Evolutionary conservation across 1,140 invertebrate species (phyloP).

Genomic region (Stegodyphus mimosarum): DNA sequence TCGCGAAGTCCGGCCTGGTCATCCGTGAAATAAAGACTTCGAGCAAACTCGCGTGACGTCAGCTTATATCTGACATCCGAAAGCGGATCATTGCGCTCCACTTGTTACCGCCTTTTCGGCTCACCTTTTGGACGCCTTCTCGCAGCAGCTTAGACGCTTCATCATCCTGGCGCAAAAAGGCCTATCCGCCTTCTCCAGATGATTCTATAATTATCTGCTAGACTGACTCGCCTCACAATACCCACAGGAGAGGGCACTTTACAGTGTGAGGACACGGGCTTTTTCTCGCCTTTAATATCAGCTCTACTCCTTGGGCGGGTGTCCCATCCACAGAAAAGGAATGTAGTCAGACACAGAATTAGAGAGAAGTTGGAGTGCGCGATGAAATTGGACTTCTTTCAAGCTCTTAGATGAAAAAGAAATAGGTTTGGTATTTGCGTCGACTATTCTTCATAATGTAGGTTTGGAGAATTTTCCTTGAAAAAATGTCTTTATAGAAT

Average conservation of each 20-base stretch:
- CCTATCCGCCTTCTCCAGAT: conserved; percentile 31
- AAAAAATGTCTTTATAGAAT: no score
- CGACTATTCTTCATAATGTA: no score
- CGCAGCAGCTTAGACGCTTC: conserved; percentile 41
- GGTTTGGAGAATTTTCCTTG: no score
- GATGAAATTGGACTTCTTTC: conserved; percentile 18
- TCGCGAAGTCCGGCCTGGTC: conserved; percentile 46
- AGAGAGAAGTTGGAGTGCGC: conserved; percentile 17
- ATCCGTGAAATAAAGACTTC: conserved; percentile 60
- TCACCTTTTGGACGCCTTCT: conserved; percentile 49
- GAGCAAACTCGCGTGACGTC: conserved; percentile 56
- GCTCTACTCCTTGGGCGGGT: no score
- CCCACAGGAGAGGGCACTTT: conserved; percentile 26
- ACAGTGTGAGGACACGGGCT: background rate
- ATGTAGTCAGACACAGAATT: background rate
- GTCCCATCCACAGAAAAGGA: background rate
- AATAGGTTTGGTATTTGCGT: background rate
- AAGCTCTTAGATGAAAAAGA: background rate
- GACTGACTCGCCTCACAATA: conserved; percentile 45
- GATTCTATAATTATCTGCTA: conserved; percentile 59
- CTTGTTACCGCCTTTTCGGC: conserved; percentile 54
- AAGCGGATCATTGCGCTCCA: conserved; percentile 58
- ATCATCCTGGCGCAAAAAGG: conserved; percentile 51
- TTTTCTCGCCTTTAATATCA: no score
- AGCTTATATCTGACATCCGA: conserved; percentile 59